Percentiles rank a stretch among this genome's conserved stretches.
Evolutionary conservation across 2,888 invertebrate genomes (phyloP).

Genomic region (Myopa tessellatipennis): DNA sequence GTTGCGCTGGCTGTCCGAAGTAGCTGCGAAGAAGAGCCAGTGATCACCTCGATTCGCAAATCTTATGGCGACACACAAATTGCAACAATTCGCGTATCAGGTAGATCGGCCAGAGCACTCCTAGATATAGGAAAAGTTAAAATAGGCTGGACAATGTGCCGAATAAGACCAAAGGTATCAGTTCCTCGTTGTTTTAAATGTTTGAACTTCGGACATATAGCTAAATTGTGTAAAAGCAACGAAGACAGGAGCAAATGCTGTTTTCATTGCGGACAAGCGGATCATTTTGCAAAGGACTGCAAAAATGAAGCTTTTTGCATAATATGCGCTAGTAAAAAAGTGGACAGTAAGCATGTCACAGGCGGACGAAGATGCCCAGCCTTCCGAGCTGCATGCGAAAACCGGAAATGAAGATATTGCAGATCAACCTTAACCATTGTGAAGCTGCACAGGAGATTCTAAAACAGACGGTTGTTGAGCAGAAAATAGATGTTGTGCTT

Average conservation of each 20-base stretch:
- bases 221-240: not conserved
- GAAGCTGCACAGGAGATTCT: no score
- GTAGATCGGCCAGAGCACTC: not conserved
- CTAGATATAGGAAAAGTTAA: not conserved
- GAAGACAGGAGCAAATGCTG: not conserved
- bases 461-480: no score
- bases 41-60: not conserved
- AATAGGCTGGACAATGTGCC: no score
- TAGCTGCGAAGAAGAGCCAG: constrained; percentile 3
- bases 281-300: not conserved
- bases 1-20: not conserved
- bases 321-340: not conserved
- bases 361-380: no score
- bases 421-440: not conserved
- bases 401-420: not conserved
- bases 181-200: no score
- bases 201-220: no score
- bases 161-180: no score
- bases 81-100: not conserved
- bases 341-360: not conserved
- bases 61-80: constrained; percentile 8
- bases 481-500: no score
- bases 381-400: not conserved
- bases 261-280: not conserved
- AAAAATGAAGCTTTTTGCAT: not conserved